Percentiles rank a stretch among this genome's conserved stretches.
These are phyloP conservation scores for Selenia dentaria DNA, from an alignment of 2,888 invertebrate species.

Conservation along the genomic window DNA sequence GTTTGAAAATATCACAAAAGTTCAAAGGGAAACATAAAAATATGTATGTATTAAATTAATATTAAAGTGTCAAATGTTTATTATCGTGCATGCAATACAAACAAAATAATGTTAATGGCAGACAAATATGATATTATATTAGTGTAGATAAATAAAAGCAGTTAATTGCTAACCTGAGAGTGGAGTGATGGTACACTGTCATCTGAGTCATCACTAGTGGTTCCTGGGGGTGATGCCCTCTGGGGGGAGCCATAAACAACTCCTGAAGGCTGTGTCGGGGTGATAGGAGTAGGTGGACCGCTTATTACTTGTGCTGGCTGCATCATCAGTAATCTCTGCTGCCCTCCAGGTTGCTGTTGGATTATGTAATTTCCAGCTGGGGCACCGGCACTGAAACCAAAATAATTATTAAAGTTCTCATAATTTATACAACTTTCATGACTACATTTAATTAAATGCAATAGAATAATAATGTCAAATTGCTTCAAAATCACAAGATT, in stretches of 20 bases:
- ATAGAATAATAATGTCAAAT: too few species aligned
- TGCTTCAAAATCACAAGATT: too few species aligned
- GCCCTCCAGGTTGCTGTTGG: conserved; percentile 84
- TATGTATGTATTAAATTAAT: too few species aligned
- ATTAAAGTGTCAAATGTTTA: neutral
- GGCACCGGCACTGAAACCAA: conserved; percentile 71
- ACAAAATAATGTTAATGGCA: conserved; percentile 3
- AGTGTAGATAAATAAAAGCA: neutral
- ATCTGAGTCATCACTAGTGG: conserved; percentile 95
- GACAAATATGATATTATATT: conserved; percentile 1
- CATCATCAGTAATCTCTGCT: conserved; percentile 82
- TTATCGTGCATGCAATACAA: conserved; percentile 3
- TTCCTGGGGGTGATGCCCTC: conserved; percentile 87
- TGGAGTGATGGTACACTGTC: conserved; percentile 89
- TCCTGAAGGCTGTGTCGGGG: conserved; percentile 64
- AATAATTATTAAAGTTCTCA: too few species aligned
- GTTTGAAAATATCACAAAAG: too few species aligned
- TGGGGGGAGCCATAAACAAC: conserved; percentile 84
- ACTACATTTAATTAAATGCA: too few species aligned
- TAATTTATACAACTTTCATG: too few species aligned
- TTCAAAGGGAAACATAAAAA: neutral
- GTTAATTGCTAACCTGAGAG: conserved; percentile 63
- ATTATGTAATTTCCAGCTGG: conserved; percentile 85
- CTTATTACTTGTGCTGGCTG: conserved; percentile 80
- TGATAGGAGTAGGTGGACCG: conserved; percentile 73